Conservation (phyloP, 2,888 invertebrate genomes). For the Xestia xanthographa region DNA sequence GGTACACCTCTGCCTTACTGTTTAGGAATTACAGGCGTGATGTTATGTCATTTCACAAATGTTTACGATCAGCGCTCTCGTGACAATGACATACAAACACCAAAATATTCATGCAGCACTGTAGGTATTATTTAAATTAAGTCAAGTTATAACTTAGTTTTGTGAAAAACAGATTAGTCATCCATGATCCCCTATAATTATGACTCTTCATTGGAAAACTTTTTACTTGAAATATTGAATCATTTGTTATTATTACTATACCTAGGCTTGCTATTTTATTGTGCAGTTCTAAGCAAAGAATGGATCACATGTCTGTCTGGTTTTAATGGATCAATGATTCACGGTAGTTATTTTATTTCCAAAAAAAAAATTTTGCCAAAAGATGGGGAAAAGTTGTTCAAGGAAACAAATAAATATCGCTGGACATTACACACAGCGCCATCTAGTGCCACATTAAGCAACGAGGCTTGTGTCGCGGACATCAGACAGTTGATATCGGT, state of each 20-base stretch:
- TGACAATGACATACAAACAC: background rate
- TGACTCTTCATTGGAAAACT: conserved; percentile 3
- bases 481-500: too few species aligned
- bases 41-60: too few species aligned
- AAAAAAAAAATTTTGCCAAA: background rate
- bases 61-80: background rate
- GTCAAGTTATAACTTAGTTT: background rate
- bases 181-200: background rate
- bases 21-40: too few species aligned
- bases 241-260: background rate
- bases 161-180: background rate
- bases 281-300: background rate
- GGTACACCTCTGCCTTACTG: too few species aligned
- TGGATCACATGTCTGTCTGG: background rate
- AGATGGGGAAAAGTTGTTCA: too few species aligned
- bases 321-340: background rate
- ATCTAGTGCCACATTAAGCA: too few species aligned
- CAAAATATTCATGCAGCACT: background rate
- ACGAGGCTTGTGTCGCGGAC: too few species aligned
- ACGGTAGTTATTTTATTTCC: background rate
- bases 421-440: too few species aligned
- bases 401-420: too few species aligned
- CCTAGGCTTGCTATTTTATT: background rate
- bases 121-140: background rate
- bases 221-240: background rate